Evolutionary conservation across 2,113 vertebrate species (phyloP).

Genomic region (Neotragus moschatus): DNA sequence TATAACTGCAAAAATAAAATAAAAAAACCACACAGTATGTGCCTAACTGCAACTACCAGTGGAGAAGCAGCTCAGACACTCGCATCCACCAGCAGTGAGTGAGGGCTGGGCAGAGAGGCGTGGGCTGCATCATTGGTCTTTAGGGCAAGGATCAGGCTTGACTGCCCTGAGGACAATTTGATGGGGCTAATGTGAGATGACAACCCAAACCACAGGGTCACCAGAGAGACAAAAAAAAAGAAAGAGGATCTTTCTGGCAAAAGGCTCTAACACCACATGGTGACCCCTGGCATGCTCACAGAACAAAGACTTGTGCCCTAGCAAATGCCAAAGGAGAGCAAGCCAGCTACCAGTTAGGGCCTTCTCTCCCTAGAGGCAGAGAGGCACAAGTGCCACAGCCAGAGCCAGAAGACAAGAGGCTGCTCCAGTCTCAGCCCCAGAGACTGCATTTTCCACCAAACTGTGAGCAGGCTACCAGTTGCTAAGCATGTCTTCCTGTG

Average conservation of each 20-base stretch:
- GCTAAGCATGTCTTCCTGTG: background rate
- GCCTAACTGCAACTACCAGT: background rate
- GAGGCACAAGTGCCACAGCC: background rate
- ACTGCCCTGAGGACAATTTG: background rate
- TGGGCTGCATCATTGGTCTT: background rate
- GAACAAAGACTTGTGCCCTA: background rate
- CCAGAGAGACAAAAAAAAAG: background rate
- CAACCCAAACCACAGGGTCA: background rate
- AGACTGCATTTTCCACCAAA: background rate
- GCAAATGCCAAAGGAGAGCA: background rate
- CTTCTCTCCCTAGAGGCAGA: background rate
- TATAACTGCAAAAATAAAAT: background rate
- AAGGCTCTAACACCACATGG: background rate
- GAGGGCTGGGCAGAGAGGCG: background rate
- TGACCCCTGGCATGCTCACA: background rate
- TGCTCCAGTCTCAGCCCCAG: background rate
- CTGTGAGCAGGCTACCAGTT: background rate
- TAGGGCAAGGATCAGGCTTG: background rate
- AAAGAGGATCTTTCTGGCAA: background rate
- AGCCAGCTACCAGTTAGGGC: background rate
- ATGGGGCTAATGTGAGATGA: background rate
- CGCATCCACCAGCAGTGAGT: background rate
- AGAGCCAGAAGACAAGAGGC: background rate
- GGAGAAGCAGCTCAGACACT: background rate
- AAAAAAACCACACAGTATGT: background rate